Evolutionary conservation across 2,888 invertebrate genomes (phyloP).

Genomic region (Mimumesa dahlbomi): DNA sequence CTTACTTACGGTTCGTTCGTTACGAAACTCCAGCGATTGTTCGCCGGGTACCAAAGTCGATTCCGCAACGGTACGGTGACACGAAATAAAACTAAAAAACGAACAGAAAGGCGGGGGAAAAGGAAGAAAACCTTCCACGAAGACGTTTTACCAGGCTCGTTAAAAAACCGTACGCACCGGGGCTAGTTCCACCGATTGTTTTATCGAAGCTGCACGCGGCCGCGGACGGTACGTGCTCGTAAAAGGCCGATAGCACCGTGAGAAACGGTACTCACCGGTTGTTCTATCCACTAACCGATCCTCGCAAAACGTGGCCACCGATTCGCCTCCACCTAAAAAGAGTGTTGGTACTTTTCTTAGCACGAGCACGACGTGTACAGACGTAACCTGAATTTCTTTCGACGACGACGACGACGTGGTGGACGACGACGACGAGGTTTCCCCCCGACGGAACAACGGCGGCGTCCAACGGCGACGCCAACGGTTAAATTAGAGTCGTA

Average conservation of each 20-base stretch:
- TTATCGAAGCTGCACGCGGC: conserved; percentile 23
- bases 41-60: conserved; percentile 4
- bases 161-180: not conserved
- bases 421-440: conserved; percentile 22
- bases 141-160: not conserved
- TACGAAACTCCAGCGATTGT: conserved; percentile 49
- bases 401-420: conserved; percentile 37
- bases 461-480: conserved; percentile 23
- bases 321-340: conserved; percentile 30
- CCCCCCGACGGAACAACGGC: conserved; percentile 49
- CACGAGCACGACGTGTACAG: conserved; percentile 23
- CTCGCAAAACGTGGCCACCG: conserved; percentile 32
- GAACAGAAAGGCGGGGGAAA: not conserved
- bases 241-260: conserved; percentile 49
- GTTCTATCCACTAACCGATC: conserved; percentile 10
- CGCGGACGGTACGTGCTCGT: conserved; percentile 16
- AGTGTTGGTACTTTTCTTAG: conserved; percentile 24
- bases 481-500: conserved; percentile 61
- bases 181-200: conserved; percentile 24
- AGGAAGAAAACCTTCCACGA: not conserved
- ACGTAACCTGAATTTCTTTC: conserved; percentile 56
- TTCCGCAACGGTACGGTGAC: conserved; percentile 33
- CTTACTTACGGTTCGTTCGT: too few relatives aligned
- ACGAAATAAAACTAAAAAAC: conserved; percentile 22
- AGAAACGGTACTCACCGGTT: conserved; percentile 39